Conservation (phyloP, 2,888 invertebrate genomes). For the Troides oblongomaculatus region DNA sequence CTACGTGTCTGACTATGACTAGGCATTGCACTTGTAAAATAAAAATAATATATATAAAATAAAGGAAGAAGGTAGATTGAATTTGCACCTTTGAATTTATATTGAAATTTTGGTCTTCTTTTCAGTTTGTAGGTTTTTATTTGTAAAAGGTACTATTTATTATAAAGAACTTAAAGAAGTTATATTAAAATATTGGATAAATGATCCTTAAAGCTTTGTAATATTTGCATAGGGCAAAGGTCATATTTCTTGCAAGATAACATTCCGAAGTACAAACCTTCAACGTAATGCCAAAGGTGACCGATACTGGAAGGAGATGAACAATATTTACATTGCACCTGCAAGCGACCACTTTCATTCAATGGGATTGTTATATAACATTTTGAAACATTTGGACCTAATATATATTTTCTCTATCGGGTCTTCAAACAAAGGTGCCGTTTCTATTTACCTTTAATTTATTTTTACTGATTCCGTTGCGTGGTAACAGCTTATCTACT, state of each 20-base stretch:
- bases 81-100: too few relatives aligned
- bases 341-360: conserved; percentile 3
- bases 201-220: conserved; percentile 9
- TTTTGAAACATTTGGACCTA: neutral
- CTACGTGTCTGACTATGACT: too few relatives aligned
- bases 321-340: conserved; percentile 12
- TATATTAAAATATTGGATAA: neutral
- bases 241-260: conserved; percentile 19
- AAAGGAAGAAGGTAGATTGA: too few relatives aligned
- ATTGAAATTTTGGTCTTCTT: too few relatives aligned
- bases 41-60: too few relatives aligned
- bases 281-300: conserved; percentile 23
- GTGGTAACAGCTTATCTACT: too few relatives aligned
- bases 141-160: too few relatives aligned
- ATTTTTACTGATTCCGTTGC: too few relatives aligned
- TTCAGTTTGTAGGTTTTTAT: too few relatives aligned
- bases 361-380: neutral
- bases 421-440: too few relatives aligned
- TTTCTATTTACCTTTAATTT: too few relatives aligned
- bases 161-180: neutral
- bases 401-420: neutral
- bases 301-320: neutral
- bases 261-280: conserved; percentile 14
- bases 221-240: conserved; percentile 12
- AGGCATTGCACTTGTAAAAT: too few relatives aligned